Conservation (phyloP, 2,888 invertebrate genomes). For the Rhagonycha lutea region DNA sequence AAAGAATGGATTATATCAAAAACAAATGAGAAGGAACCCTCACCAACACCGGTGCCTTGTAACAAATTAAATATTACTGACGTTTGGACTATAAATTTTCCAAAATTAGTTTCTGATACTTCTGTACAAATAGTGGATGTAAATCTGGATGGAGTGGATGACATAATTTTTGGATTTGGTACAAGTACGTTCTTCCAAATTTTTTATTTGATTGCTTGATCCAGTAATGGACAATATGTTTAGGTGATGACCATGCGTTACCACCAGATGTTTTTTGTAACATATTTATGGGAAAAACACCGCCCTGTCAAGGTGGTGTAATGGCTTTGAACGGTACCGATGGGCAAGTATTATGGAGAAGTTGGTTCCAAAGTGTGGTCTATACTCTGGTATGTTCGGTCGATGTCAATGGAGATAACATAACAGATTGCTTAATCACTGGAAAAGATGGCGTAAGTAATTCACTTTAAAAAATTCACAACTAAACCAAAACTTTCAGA, state of each 20-base stretch:
- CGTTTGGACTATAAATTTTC: constrained; percentile 71
- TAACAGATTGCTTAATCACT: constrained; percentile 73
- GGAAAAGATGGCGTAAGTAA: constrained; percentile 71
- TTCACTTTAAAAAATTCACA: neutral
- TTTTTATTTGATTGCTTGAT: constrained; percentile 35
- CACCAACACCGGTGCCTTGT: constrained; percentile 60
- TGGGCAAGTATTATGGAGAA: constrained; percentile 75
- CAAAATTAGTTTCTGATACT: constrained; percentile 74
- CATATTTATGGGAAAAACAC: constrained; percentile 67
- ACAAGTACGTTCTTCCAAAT: constrained; percentile 60
- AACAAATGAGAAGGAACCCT: constrained; percentile 34
- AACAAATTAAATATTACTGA: constrained; percentile 62
- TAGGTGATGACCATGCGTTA: constrained; percentile 59
- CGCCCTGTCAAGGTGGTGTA: constrained; percentile 75
- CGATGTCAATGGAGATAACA: constrained; percentile 71
- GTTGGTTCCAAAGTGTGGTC: constrained; percentile 73
- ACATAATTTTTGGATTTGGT: constrained; percentile 77
- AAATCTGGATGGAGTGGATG: constrained; percentile 71
- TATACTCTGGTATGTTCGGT: constrained; percentile 73
- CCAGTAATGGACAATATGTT: neutral
- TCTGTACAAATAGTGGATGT: constrained; percentile 73
- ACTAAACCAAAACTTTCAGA: constrained; percentile 48
- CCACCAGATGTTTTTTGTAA: constrained; percentile 64
- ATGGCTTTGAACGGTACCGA: constrained; percentile 74
- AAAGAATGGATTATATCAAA: constrained; percentile 61